Evolutionary conservation across 2,888 invertebrate species (phyloP), one percentile per base, ranked within the genome.

Genomic region (Xestia c-nigrum): DNA sequence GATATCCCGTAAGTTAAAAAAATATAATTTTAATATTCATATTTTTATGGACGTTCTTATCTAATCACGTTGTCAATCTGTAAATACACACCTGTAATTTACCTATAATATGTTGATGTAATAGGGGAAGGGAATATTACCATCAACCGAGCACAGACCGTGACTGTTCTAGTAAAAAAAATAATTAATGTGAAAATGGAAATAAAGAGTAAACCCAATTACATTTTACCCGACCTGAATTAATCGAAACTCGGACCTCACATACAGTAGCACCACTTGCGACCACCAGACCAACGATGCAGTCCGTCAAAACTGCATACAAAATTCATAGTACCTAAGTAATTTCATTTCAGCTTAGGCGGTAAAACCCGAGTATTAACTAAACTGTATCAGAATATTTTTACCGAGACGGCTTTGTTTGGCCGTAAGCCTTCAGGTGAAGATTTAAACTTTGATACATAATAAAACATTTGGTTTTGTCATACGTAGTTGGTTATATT

Each of bases 381-480:
- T 14, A 43, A 78, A 72, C 24, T 21, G 50, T 47, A 43, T n/a
- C 47, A 50, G 24, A 78, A 78, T 70, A 55, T 31, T 59, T 59
- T 65, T 65, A 69, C 19, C 31, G 12, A 78, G 40, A 40, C 21
- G 16, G 46, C 65, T 59, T 73, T 68, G 43, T 64, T 21, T 61
- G 3, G 46, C 14, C 12, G 0, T 16, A 43, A 64, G 43, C 14
- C 21, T 66, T 24, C 55, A 6, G 31, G 31, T 31, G 47, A 61
- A 64, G 40, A 47, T 14, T 21, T 50, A 40, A 40, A 43, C 19
- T 55, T 65, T 69, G 12, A 31, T 21, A 61, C 5, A 50, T 43
- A 61, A 63, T 63, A 55, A 55, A 46, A 38, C 46, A 31, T 55
- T 40, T 52, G 21, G 24, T 65, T n/a, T 24, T 9, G 10, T n/a